Conservation (phyloP, 1,140 invertebrate species). For the Camponotus floridanus region DNA sequence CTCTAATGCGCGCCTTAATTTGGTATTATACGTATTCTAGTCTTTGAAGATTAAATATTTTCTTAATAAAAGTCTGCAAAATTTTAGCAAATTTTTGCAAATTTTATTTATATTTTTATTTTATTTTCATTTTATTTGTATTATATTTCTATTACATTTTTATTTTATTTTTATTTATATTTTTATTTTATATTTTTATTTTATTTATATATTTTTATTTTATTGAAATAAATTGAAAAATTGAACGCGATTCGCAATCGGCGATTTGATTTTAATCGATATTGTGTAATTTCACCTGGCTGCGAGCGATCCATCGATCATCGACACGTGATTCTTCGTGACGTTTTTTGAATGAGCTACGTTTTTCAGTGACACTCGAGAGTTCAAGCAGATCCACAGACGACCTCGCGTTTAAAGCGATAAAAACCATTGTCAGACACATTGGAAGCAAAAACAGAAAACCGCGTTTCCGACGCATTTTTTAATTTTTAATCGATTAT, state of each 20-base stretch:
- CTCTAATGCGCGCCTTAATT: not conserved
- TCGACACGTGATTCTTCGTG: not conserved
- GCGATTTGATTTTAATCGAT: not conserved
- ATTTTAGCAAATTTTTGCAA: not conserved
- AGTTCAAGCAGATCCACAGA: not conserved
- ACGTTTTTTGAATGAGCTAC: not conserved
- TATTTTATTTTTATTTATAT: too few species aligned
- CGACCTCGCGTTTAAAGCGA: slow-evolving; percentile 70
- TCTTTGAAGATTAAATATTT: not conserved
- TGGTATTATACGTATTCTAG: not conserved
- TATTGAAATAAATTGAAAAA: too few species aligned
- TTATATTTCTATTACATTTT: too few species aligned
- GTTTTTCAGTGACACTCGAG: not conserved
- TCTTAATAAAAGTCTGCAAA: not conserved
- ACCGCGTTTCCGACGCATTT: slow-evolving; percentile 77
- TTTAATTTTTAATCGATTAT: not conserved
- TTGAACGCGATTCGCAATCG: not conserved
- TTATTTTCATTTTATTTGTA: too few species aligned
- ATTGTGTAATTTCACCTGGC: slow-evolving; percentile 54
- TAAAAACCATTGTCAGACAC: slow-evolving; percentile 71
- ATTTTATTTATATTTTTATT: too few species aligned
- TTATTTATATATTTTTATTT: too few species aligned
- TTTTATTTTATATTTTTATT: too few species aligned
- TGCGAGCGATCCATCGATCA: slow-evolving; percentile 28
- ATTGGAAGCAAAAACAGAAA: slow-evolving; percentile 62